phyloP scores from a whole-genome alignment of 2,113 vertebrate species.

The Sula dactylatra region DNA sequence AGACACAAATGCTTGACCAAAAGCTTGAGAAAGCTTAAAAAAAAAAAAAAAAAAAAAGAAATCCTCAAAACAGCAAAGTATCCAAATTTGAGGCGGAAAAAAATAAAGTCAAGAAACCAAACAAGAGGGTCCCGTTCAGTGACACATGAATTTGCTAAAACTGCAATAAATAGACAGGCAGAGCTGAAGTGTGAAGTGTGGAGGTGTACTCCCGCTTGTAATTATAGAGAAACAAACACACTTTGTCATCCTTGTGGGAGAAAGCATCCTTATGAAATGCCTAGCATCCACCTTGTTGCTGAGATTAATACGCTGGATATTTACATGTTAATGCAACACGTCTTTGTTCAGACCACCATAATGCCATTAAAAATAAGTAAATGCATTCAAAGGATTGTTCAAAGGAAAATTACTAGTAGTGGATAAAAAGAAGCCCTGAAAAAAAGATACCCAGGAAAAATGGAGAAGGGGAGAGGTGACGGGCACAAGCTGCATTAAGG shows the following conservation, averaged over 20 bases:
- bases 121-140: not conserved
- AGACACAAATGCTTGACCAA: not conserved
- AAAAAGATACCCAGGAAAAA: not conserved
- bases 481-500: not conserved
- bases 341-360: not conserved
- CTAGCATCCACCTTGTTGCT: not conserved
- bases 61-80: not conserved
- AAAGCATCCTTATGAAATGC: not conserved
- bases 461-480: not conserved
- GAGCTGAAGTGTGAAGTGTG: constrained; percentile 15
- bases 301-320: not conserved
- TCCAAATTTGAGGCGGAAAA: not conserved
- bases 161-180: constrained; percentile 25
- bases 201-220: not conserved
- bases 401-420: not conserved
- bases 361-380: not conserved
- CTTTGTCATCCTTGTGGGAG: constrained; percentile 14
- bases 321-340: not conserved
- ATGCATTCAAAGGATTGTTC: not conserved
- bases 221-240: constrained; percentile 28
- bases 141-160: not conserved
- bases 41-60: not conserved
- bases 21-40: not conserved
- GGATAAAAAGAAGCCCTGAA: not conserved
- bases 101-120: not conserved